Evolutionary conservation across 2,888 invertebrate genomes (phyloP).

Genomic region (Pseudanteris insignis): DNA sequence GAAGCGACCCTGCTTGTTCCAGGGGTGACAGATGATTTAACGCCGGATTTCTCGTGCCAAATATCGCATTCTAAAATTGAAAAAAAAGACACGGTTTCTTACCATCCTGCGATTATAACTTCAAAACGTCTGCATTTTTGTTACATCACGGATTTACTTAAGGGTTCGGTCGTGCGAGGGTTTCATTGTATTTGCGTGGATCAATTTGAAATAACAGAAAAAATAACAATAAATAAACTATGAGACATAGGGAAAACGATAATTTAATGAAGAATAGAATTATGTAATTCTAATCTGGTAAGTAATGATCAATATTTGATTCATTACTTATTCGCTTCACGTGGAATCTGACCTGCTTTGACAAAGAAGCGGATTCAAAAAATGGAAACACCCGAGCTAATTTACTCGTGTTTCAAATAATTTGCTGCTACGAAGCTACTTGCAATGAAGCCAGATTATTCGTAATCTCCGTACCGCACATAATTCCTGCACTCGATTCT

Average conservation of each 20-base stretch:
- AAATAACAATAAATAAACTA: too few relatives aligned
- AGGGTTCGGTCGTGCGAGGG: too few relatives aligned
- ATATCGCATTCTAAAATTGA: slow-evolving; percentile 43
- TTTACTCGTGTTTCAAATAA: slow-evolving; percentile 35
- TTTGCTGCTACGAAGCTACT: slow-evolving; percentile 33
- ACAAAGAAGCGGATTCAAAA: slow-evolving; percentile 30
- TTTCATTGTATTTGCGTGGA: too few relatives aligned
- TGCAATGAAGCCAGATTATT: slow-evolving; percentile 51
- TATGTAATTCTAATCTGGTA: too few relatives aligned
- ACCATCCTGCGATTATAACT: slow-evolving; percentile 19
- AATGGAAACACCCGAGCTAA: slow-evolving; percentile 23
- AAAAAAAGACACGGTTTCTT: slow-evolving; percentile 26
- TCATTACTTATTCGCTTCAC: too few relatives aligned
- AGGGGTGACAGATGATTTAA: slow-evolving; percentile 59
- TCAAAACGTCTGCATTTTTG: neutral
- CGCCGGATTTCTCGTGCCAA: slow-evolving; percentile 56
- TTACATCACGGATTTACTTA: too few relatives aligned
- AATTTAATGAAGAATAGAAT: too few relatives aligned
- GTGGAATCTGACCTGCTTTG: too few relatives aligned
- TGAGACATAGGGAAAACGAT: too few relatives aligned
- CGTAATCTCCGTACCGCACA: slow-evolving; percentile 47
- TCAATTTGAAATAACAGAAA: too few relatives aligned
- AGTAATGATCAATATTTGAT: too few relatives aligned
- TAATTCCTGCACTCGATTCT: slow-evolving; percentile 43
- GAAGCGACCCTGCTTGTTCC: slow-evolving; percentile 47